Conservation (phyloP, 2,888 invertebrate species). For the Itoplectis maculator region DNA sequence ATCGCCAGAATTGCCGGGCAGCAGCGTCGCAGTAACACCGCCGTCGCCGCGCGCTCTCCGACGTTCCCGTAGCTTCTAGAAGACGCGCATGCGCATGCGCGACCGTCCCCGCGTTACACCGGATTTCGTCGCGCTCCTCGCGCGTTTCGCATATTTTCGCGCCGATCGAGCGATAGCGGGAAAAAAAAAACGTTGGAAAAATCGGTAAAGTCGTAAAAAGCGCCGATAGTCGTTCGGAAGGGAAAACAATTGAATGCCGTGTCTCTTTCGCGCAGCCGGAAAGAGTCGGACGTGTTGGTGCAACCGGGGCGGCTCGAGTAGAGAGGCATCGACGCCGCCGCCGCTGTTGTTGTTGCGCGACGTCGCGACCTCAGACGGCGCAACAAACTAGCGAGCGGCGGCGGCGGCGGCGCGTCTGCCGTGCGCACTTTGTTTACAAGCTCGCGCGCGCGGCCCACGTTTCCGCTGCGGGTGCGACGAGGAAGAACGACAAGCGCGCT, state of each 20-base stretch:
- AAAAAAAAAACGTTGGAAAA: too few species aligned
- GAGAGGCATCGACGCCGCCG: too few species aligned
- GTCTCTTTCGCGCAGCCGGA: background rate
- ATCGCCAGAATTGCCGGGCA: conserved; percentile 13
- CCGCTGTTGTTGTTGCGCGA: background rate
- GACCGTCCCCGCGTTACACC: conserved; percentile 36
- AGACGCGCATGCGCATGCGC: conserved; percentile 50
- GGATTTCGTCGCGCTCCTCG: conserved; percentile 42
- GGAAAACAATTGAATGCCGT: too few species aligned
- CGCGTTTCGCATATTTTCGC: too few species aligned
- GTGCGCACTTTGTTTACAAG: conserved; percentile 20
- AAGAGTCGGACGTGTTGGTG: background rate
- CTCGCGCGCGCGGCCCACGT: too few species aligned
- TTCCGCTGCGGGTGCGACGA: too few species aligned
- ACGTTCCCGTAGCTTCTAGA: conserved; percentile 66
- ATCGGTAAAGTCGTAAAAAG: too few species aligned
- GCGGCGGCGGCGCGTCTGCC: background rate
- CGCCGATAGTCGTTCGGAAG: too few species aligned
- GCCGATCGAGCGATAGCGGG: too few species aligned
- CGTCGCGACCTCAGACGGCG: conserved; percentile 3
- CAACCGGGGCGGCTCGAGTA: background rate
- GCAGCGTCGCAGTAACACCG: conserved; percentile 15
- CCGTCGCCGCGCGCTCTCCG: background rate
- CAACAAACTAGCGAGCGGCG: background rate
- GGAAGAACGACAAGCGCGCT: too few species aligned